Base-by-base conservation (phyloP, 2,797 vertebrate genomes). In the Acrossocheilus fasciatus region DNA sequence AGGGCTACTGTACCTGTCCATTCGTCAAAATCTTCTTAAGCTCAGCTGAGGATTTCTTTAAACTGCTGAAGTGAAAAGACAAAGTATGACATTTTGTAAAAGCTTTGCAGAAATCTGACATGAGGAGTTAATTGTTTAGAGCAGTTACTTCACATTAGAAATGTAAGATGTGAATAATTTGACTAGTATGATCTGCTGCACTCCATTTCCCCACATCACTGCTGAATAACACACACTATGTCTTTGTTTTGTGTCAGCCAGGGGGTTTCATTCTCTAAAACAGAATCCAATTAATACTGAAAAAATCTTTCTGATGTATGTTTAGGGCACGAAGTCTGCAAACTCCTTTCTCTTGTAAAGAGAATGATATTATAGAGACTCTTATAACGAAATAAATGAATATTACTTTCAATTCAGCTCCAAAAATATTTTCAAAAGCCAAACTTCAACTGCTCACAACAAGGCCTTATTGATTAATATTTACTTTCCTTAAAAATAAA, bases 41-140 rank as follows among this genome's bases (percentile, higher is more conserved):
- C 91, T 99, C 98, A 17, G 98, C 98, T n/a, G 98, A 99, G 18
- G 98, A 98, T 83, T 98, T 98, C 91, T 98, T 99, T 83, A 99
- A 95, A 91, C 98, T 99, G 89, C 74, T 80, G 50, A 84, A 62
- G 41, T 83, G 72, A 85, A 83, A 77, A 73, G 10, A 80, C 79
- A 82, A 84, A 43, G 72, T 47, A 34, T 85, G 20, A 90, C n/a
- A 70, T 15, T 26, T 43, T 79, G 6, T 23, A 52, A 9, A 81
- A 2, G 36, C 36, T 78, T 8, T 78, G 76, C 36, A 59, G 43
- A 41, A 59, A 78, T 4, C 12, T 11, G 54, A 59, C 34, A 78
- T 18, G 18, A 39, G 4, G 26, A 50, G 57, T 64, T 20, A 30
- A 80, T n/a, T 43, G 39, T 80, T 18, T 43, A 80, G 17, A 77